phyloP scores from a whole-genome alignment of 30 jellyfish, hydroid and myxozoan genomes.

The Clytia hemisphaerica region DNA sequence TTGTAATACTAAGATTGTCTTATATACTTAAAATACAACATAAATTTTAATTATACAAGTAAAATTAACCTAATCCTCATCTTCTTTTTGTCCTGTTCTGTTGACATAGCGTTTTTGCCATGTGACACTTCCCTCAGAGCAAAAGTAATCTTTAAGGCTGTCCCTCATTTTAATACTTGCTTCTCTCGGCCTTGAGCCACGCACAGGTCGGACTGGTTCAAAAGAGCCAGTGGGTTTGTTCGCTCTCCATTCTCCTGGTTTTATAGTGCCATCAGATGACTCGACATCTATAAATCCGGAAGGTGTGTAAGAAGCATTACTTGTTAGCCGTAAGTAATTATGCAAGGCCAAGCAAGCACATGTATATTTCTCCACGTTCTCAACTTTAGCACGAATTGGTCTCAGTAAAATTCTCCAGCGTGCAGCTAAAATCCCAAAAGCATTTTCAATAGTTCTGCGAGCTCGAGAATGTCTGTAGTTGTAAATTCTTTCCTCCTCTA shows the following conservation, averaged over 20 bases:
- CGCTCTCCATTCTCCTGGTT: slow-evolving; percentile 28
- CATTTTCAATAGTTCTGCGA: slow-evolving; percentile 12
- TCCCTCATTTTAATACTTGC: too few relatives aligned
- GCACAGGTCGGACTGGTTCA: too few relatives aligned
- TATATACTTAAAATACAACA: too few relatives aligned
- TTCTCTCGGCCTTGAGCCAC: too few relatives aligned
- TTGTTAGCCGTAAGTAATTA: slow-evolving; percentile 37
- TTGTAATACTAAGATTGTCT: too few relatives aligned
- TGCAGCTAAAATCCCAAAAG: slow-evolving; percentile 26
- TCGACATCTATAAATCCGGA: slow-evolving; percentile 47
- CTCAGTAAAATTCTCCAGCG: slow-evolving; percentile 25
- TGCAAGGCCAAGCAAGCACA: slow-evolving; percentile 24
- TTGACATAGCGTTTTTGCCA: slow-evolving; percentile 27
- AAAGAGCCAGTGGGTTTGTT: too few relatives aligned
- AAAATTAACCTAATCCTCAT: too few relatives aligned
- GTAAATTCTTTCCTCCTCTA: too few relatives aligned
- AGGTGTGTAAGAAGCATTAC: too few relatives aligned
- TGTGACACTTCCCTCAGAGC: slow-evolving; percentile 19
- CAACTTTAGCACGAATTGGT: slow-evolving; percentile 21
- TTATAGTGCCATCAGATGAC: slow-evolving; percentile 21
- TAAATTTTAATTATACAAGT: too few relatives aligned
- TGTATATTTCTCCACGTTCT: slow-evolving; percentile 7
- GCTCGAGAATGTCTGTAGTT: slow-evolving; percentile 22
- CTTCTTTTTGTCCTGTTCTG: slow-evolving; percentile 26
- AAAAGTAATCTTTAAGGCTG: too few relatives aligned